Evolutionary conservation across 2,888 invertebrate genomes (phyloP).

Genomic region (Balanococcus diminutus): DNA sequence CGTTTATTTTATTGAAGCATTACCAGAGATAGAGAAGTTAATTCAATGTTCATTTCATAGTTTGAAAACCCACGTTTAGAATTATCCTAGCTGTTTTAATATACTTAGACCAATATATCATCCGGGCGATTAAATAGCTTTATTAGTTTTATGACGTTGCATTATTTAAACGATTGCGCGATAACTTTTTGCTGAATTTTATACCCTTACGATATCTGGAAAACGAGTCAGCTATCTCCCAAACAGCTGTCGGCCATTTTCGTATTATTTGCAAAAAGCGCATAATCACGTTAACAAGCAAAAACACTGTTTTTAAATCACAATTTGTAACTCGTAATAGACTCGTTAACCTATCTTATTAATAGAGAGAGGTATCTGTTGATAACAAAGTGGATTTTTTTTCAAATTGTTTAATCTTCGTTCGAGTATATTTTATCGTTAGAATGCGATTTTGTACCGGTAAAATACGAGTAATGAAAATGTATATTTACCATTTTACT

Average conservation of each 20-base stretch:
- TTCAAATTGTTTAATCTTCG: not conserved
- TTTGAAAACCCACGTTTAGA: not conserved
- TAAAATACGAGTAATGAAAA: not conserved
- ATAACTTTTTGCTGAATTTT: constrained; percentile 36
- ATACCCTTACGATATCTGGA: not conserved
- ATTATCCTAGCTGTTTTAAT: not conserved
- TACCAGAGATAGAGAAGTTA: not conserved
- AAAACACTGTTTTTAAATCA: not conserved
- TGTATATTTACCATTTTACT: not conserved
- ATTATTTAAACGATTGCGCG: not conserved
- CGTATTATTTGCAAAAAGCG: constrained; percentile 10
- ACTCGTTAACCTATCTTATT: not conserved
- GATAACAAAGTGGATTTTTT: not conserved
- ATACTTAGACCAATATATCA: constrained; percentile 2
- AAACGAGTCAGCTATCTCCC: not conserved
- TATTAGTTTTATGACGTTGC: not conserved
- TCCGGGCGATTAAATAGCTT: not conserved
- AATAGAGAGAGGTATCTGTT: not conserved
- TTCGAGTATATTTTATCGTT: not conserved
- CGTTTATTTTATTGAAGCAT: too few relatives aligned
- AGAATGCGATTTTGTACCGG: not conserved
- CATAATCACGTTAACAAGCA: constrained; percentile 19
- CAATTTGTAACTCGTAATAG: not conserved
- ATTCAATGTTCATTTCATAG: not conserved
- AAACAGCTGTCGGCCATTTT: constrained; percentile 28